phyloP scores from a whole-genome alignment of 92 coral and sea anemone genomes.

The Micromussa lordhowensis region DNA sequence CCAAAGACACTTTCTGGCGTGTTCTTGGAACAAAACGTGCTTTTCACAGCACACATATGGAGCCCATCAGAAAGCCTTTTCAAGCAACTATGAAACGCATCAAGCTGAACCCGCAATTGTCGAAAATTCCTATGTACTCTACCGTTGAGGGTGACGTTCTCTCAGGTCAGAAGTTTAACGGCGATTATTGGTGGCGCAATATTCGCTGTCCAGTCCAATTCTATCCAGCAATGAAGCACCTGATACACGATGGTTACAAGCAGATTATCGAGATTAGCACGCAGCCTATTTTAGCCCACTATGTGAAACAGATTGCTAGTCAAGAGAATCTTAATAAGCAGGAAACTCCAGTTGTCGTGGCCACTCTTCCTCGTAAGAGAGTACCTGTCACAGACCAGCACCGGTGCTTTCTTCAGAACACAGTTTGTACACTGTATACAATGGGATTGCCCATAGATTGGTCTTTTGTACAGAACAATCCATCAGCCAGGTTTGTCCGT shows the following conservation, averaged over 20 bases:
- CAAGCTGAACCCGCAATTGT: conserved; percentile 51
- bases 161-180: conserved; percentile 54
- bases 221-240: conserved; percentile 63
- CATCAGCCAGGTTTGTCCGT: conserved; percentile 70
- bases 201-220: conserved; percentile 80
- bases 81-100: conserved; percentile 28
- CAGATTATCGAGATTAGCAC: conserved; percentile 78
- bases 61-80: conserved; percentile 69
- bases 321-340: conserved; percentile 32
- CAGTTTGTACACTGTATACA: conserved; percentile 69
- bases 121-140: conserved; percentile 85
- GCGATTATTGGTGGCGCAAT: conserved; percentile 87
- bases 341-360: conserved; percentile 28
- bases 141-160: conserved; percentile 79
- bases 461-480: conserved; percentile 62
- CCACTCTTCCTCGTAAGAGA: conserved; percentile 76
- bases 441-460: conserved; percentile 75
- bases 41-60: conserved; percentile 86
- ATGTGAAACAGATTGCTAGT: conserved; percentile 67
- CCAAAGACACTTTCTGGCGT: conserved; percentile 70
- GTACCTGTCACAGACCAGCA: conserved; percentile 67
- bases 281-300: conserved; percentile 70
- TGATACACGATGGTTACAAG: conserved; percentile 72
- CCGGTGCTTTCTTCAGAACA: conserved; percentile 76
- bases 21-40: conserved; percentile 80